These are phyloP conservation scores for Zygothrica quintamaculata DNA, from an alignment of 2,888 invertebrate species.

Conservation along the genomic window DNA sequence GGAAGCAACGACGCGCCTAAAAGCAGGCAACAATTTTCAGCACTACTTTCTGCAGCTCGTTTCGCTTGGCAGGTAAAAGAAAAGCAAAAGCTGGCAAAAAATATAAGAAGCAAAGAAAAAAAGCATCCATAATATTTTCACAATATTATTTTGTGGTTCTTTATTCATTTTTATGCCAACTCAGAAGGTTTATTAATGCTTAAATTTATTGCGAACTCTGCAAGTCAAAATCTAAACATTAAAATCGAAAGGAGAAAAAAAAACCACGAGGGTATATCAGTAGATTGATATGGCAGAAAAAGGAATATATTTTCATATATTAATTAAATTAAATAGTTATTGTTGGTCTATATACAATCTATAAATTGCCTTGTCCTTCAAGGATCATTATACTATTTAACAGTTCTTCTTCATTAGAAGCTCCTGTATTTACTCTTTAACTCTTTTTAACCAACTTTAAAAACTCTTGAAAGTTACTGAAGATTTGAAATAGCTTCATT, in stretches of 20 bases:
- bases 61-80: conserved; percentile 31
- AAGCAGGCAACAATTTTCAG: conserved; percentile 41
- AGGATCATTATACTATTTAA: too few species aligned
- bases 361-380: too few species aligned
- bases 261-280: background rate
- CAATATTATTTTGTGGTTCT: conserved; percentile 53
- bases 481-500: too few species aligned
- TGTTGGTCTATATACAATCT: too few species aligned
- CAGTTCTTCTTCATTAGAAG: too few species aligned
- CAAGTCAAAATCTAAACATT: conserved; percentile 44
- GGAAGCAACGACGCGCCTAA: conserved; percentile 7
- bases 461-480: too few species aligned
- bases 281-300: background rate
- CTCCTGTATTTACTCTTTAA: too few species aligned
- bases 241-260: conserved; percentile 26
- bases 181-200: conserved; percentile 63
- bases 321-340: too few species aligned
- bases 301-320: too few species aligned
- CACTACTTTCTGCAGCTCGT: conserved; percentile 21
- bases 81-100: conserved; percentile 14
- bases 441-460: too few species aligned
- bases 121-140: conserved; percentile 23
- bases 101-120: background rate
- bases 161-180: conserved; percentile 52
- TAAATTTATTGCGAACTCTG: conserved; percentile 45